Conservation (phyloP, 2,888 invertebrate species). For the Leptinotarsa rubiginosa region DNA sequence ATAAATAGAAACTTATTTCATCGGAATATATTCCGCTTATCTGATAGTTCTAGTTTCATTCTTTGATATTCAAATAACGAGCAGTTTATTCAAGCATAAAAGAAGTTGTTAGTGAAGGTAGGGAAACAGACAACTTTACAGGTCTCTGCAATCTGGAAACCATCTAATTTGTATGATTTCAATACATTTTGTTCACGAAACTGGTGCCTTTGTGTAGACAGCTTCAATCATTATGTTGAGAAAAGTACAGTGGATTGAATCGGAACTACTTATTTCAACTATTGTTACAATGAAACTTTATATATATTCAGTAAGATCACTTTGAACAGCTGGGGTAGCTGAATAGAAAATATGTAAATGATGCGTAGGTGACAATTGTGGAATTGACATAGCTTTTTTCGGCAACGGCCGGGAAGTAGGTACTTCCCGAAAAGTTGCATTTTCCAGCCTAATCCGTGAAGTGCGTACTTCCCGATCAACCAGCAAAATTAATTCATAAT, state of each 20-base stretch:
- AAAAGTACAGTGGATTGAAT: conserved; percentile 2
- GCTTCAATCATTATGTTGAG: conserved; percentile 3
- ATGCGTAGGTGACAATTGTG: too few relatives aligned
- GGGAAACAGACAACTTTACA: conserved; percentile 8
- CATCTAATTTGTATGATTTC: conserved; percentile 16
- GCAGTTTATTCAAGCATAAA: conserved; percentile 15
- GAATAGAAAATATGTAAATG: too few relatives aligned
- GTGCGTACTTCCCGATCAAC: too few relatives aligned
- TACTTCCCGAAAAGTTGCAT: too few relatives aligned
- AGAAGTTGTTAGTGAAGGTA: conserved; percentile 15
- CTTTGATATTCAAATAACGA: conserved; percentile 21
- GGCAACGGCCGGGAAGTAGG: too few relatives aligned
- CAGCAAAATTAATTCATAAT: too few relatives aligned
- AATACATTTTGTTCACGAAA: conserved; percentile 7
- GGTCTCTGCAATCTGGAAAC: not conserved
- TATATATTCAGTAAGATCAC: not conserved
- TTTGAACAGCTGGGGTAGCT: not conserved
- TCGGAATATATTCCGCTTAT: conserved; percentile 17
- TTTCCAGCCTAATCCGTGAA: too few relatives aligned
- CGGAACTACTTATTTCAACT: not conserved
- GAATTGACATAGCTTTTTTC: too few relatives aligned
- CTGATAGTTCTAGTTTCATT: conserved; percentile 20
- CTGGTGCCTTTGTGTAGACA: not conserved
- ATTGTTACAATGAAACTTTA: not conserved
- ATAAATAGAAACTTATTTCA: conserved; percentile 21